A percentile compares a stretch with the other conserved stretches of the same genome.
Evolutionary conservation across 2,888 invertebrate genomes (phyloP).

Genomic region (Drosophila testacea): DNA sequence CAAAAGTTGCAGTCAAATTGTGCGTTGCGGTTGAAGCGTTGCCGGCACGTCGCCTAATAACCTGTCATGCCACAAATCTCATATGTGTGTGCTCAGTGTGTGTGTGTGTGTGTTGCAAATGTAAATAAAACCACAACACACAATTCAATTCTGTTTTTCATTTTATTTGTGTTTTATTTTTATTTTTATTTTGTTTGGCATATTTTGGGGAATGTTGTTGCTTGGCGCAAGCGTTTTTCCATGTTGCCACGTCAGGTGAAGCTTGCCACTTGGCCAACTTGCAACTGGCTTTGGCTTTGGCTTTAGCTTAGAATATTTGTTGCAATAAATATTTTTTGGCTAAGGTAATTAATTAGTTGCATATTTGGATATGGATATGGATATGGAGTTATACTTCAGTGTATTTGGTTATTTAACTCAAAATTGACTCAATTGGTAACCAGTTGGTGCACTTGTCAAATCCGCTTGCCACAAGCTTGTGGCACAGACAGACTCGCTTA

Average conservation of each 20-base stretch:
- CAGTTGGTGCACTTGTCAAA: constrained; percentile 68
- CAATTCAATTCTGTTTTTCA: constrained; percentile 64
- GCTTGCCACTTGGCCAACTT: constrained; percentile 55
- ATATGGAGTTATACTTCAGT: constrained; percentile 6
- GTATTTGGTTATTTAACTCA: constrained; percentile 31
- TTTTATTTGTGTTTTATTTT: constrained; percentile 46
- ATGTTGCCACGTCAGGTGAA: constrained; percentile 74
- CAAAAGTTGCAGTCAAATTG: constrained; percentile 65
- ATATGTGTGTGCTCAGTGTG: constrained; percentile 7
- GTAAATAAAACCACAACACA: constrained; percentile 71
- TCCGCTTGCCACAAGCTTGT: constrained; percentile 25
- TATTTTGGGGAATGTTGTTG: constrained; percentile 68
- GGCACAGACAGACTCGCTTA: not conserved
- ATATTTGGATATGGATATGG: constrained; percentile 43
- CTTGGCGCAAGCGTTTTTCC: constrained; percentile 68
- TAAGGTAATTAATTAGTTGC: constrained; percentile 75
- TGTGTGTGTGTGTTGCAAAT: constrained; percentile 54
- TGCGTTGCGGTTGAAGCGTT: constrained; percentile 68
- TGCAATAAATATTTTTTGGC: constrained; percentile 59
- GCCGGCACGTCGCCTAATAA: constrained; percentile 81
- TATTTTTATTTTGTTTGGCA: constrained; percentile 29
- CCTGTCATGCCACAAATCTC: constrained; percentile 83
- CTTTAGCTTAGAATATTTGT: constrained; percentile 54
- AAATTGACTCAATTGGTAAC: constrained; percentile 46
- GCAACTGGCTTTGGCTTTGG: constrained; percentile 44